Conservation (phyloP, 2,113 vertebrate species). For the Cynoglossus semilaevis region DNA sequence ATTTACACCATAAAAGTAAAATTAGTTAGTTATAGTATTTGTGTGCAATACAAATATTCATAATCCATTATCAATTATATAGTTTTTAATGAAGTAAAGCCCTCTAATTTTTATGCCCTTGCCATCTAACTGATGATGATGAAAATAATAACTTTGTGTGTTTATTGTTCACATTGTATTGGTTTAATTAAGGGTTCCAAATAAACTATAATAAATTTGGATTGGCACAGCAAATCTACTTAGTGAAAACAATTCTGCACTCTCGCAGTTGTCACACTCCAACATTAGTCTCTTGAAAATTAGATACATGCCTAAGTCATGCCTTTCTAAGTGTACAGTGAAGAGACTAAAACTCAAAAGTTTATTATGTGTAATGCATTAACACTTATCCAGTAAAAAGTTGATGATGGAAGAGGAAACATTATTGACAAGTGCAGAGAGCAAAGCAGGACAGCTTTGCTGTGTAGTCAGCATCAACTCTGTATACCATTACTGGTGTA, state of each 20-base stretch:
- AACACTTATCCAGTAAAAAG: too few relatives aligned
- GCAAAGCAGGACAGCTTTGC: conserved; percentile 7
- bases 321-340: conserved; percentile 13
- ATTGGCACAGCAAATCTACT: conserved; percentile 30
- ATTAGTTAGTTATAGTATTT: too few relatives aligned
- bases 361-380: too few relatives aligned
- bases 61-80: background rate
- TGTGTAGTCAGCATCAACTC: conserved; percentile 3
- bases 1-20: too few relatives aligned
- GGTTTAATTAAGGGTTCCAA: background rate
- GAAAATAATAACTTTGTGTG: too few relatives aligned
- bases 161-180: background rate
- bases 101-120: background rate
- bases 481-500: conserved; percentile 2
- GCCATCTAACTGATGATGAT: background rate
- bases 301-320: conserved; percentile 37
- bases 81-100: background rate
- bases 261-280: conserved; percentile 50
- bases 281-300: conserved; percentile 40
- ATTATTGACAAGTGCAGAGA: background rate
- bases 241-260: conserved; percentile 30
- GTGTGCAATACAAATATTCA: too few relatives aligned
- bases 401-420: background rate
- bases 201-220: conserved; percentile 19
- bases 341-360: too few relatives aligned